Percentiles rank a stretch among this genome's conserved stretches.
These are phyloP conservation scores for Ligdia adustata DNA, from an alignment of 2,888 invertebrate genomes.

Conservation along the genomic window DNA sequence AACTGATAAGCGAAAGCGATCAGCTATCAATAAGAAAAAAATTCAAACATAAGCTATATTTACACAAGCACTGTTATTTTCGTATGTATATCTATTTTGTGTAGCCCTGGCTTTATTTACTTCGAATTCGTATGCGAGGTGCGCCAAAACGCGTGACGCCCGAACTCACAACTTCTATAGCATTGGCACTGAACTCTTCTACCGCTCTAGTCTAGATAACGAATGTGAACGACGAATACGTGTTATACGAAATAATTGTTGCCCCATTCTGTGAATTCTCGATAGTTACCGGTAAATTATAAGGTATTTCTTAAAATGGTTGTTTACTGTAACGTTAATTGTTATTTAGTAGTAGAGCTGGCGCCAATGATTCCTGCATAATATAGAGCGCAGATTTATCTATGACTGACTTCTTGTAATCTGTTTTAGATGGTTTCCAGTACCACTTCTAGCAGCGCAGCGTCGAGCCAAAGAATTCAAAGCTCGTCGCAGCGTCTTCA, in stretches of 20 bases:
- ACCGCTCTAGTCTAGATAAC: conserved; percentile 76
- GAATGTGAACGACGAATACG: conserved; percentile 60
- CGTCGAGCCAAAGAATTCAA: conserved; percentile 84
- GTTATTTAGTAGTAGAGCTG: too few relatives aligned
- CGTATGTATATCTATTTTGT: conserved; percentile 69
- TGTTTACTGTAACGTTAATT: conserved; percentile 4
- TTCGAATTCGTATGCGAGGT: conserved; percentile 62
- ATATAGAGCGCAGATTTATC: neutral
- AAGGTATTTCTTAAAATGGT: conserved; percentile 24
- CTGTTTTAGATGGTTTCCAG: conserved; percentile 80
- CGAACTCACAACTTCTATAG: conserved; percentile 66
- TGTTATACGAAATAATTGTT: conserved; percentile 28
- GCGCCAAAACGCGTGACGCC: conserved; percentile 80
- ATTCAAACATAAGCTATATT: conserved; percentile 49
- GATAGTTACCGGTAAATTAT: conserved; percentile 24
- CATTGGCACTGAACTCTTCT: conserved; percentile 79
- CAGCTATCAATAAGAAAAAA: conserved; percentile 44
- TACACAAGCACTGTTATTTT: conserved; percentile 61
- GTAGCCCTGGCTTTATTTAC: conserved; percentile 73
- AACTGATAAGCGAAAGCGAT: conserved; percentile 21
- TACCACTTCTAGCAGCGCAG: conserved; percentile 84
- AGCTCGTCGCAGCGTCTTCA: conserved; percentile 82
- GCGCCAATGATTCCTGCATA: neutral
- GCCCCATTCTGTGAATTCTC: conserved; percentile 9
- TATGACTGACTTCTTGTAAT: conserved; percentile 15